Conservation (phyloP, 2,888 invertebrate species). For the Pammene fasciana region DNA sequence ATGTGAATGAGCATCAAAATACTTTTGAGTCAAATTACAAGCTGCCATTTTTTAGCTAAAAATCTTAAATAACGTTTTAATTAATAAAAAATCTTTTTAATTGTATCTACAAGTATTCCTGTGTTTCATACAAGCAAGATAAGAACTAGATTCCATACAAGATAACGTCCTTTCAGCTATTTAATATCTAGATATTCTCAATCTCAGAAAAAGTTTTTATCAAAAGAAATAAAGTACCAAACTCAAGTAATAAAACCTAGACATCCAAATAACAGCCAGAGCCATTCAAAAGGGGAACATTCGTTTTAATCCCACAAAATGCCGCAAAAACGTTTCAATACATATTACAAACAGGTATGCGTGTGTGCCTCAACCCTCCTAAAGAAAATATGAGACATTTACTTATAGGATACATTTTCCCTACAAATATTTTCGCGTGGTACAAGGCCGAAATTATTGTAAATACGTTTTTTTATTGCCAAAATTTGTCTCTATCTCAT, state of each 20-base stretch:
- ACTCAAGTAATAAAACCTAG: slow-evolving; percentile 8
- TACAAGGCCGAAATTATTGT: slow-evolving; percentile 40
- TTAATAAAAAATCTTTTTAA: neutral
- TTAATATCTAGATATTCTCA: no score
- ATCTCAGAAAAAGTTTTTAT: neutral
- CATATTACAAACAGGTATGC: slow-evolving; percentile 25
- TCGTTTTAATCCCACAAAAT: slow-evolving; percentile 29
- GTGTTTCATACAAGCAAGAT: neutral
- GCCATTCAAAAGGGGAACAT: slow-evolving; percentile 11
- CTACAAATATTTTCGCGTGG: slow-evolving; percentile 40
- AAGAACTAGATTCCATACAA: neutral
- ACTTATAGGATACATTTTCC: slow-evolving; percentile 37
- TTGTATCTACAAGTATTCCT: neutral
- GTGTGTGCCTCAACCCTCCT: slow-evolving; percentile 24
- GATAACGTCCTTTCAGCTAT: neutral
- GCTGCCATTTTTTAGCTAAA: no score
- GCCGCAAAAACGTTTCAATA: slow-evolving; percentile 31
- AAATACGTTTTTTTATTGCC: slow-evolving; percentile 42
- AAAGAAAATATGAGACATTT: slow-evolving; percentile 41
- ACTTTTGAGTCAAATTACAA: no score
- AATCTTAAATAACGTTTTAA: no score
- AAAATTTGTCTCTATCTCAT: slow-evolving; percentile 42
- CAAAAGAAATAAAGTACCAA: slow-evolving; percentile 7
- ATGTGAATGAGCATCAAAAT: no score
- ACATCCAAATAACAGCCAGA: neutral